A percentile compares a stretch with the other conserved stretches of the same genome.
These are phyloP conservation scores for Noctua janthina DNA, from an alignment of 2,888 invertebrate species.

Conservation along the genomic window DNA sequence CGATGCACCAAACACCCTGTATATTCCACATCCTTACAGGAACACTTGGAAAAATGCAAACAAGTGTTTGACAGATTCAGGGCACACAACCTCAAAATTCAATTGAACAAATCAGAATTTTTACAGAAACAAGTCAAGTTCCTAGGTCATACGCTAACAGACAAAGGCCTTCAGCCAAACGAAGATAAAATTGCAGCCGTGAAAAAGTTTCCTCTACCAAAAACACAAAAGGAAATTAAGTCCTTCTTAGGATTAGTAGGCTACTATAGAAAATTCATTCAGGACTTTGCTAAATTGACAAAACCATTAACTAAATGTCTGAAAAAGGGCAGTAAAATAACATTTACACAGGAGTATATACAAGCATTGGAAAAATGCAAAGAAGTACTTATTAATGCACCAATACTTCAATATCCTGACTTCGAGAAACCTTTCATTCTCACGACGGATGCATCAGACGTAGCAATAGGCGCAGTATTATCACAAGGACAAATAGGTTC, in stretches of 20 bases:
- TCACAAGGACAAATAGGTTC: conserved; percentile 66
- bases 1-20: too few relatives aligned
- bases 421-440: conserved; percentile 69
- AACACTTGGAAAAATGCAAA: background rate
- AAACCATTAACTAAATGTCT: background rate
- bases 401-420: conserved; percentile 67
- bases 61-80: background rate
- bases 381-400: background rate
- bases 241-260: background rate
- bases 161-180: conserved; percentile 66
- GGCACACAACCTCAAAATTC: background rate
- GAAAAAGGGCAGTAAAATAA: background rate
- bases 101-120: conserved; percentile 49
- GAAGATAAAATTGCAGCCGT: conserved; percentile 65
- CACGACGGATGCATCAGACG: conserved; percentile 68
- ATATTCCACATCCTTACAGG: background rate
- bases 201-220: conserved; percentile 61
- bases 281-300: background rate
- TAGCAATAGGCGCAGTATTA: conserved; percentile 67
- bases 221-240: conserved; percentile 36
- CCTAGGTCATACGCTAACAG: conserved; percentile 58
- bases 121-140: conserved; percentile 41
- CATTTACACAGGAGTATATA: background rate
- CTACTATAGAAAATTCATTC: background rate
- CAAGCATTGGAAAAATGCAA: background rate